Percentiles rank a stretch among this genome's conserved stretches.
Conservation (phyloP, 1,140 invertebrate genomes). For the Lepidurus couesii region DNA sequence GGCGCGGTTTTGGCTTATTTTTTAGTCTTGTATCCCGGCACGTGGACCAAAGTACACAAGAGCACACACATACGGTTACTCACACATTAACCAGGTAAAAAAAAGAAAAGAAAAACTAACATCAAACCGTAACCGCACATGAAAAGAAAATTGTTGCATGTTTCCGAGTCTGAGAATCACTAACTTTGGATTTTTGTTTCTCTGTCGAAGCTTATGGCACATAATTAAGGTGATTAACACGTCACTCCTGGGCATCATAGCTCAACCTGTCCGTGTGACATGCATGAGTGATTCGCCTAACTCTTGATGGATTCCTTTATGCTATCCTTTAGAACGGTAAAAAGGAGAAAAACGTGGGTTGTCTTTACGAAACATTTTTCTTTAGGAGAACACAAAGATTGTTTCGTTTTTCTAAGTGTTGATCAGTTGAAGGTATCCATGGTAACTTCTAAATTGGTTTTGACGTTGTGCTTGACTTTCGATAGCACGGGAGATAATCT, state of each 20-base stretch:
- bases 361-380: no score
- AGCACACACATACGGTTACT: conserved; percentile 10
- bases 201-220: conserved; percentile 14
- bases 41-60: conserved; percentile 12
- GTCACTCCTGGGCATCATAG: background rate
- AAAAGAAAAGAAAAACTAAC: background rate
- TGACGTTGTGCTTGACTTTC: background rate
- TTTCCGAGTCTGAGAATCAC: background rate
- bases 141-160: background rate
- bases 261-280: background rate
- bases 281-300: conserved; percentile 15
- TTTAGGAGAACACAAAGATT: no score
- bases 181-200: background rate
- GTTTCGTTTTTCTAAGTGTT: no score
- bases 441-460: background rate
- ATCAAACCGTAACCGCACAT: background rate
- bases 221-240: conserved; percentile 14
- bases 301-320: background rate
- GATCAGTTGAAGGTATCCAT: no score
- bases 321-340: no score
- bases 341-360: no score
- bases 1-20: background rate
- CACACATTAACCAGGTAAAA: conserved; percentile 17
- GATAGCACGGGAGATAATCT: background rate
- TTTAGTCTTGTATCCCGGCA: conserved; percentile 9